These are phyloP conservation scores for Prosapia bicincta DNA, from an alignment of 2,888 invertebrate species.

Conservation along the genomic window DNA sequence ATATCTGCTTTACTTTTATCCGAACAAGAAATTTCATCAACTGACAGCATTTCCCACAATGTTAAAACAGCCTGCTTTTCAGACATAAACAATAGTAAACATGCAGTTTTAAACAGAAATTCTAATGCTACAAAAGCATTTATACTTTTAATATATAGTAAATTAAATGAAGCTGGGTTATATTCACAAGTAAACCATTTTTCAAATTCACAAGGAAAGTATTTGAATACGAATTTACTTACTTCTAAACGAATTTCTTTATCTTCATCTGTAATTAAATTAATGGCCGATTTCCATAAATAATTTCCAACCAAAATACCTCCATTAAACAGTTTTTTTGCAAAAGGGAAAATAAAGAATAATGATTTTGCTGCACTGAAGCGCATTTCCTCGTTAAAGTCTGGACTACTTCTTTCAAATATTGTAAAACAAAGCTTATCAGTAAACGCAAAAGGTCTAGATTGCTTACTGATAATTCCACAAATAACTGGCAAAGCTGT, in stretches of 20 bases:
- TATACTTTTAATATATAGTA: neutral
- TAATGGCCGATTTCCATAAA: constrained; percentile 23
- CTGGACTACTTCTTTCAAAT: neutral
- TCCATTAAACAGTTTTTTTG: neutral
- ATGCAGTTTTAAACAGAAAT: neutral
- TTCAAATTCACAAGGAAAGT: neutral
- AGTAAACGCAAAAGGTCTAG: neutral
- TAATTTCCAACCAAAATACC: neutral
- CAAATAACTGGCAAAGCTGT: constrained; percentile 6
- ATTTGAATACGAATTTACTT: constrained; percentile 20
- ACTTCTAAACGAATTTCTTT: constrained; percentile 21
- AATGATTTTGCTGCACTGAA: constrained; percentile 12
- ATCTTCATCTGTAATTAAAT: constrained; percentile 29
- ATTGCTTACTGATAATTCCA: neutral
- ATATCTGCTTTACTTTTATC: neutral
- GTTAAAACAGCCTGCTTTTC: neutral
- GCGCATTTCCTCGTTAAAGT: constrained; percentile 4
- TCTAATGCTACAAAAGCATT: constrained; percentile 12
- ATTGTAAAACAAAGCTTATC: neutral
- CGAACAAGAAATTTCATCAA: no score
- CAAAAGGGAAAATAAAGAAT: neutral
- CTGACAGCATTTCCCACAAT: neutral
- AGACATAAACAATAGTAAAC: neutral
- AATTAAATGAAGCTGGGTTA: neutral
- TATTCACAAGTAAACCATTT: neutral